Base-by-base conservation (phyloP, 2,888 invertebrate species). In the Leucophenga montana region DNA sequence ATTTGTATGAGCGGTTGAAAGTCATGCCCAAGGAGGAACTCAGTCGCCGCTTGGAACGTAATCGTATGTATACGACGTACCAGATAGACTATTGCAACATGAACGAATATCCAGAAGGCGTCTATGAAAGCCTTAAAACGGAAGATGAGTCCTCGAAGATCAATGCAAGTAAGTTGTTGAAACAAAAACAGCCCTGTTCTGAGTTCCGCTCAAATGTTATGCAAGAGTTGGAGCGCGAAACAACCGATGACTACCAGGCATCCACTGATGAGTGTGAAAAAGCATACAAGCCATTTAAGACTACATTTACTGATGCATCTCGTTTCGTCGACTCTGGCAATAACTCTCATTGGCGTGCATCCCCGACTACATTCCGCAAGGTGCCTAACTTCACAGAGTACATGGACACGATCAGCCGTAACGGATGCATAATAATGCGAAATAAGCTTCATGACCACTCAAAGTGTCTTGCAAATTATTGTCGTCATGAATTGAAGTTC, bases 31-130 rank as follows among this genome's bases (percentile, higher is more conserved):
- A 90, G 18, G 88, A 90, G 64, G 90, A 91, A 68, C 81, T 91
- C 4, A 85, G 90, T 50, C 88, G 89, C 13, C 86, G 90, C 46
- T 88, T 91, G 39, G 90, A 92, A 73, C 85, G 83, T 4, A 91
- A 92, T 77, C 89, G 92, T 31, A 82, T 92, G 75, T 88, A 88
- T 54, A 89, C 91, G 6, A 92, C 92, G 0, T 92, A 92, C 81
- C 91, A 92, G 85, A 88, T 90, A 3, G 92, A 92, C 78, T 92
- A 85, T 76, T 89, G 90, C 18, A 78, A 79, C 44, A 77, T 87
- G 44, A 84, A 83, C 33, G 88, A 88, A 68, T 86, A 86, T 74
- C 86, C 87, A 0, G 83, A 85, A 46, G 87, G 87, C 4, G 76
- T 87, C 0, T 88, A 88, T 59, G 83, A 86, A 39, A 83, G 83